Conservation (phyloP, 1,140 invertebrate species). For the Trigoniulus corallinus region DNA sequence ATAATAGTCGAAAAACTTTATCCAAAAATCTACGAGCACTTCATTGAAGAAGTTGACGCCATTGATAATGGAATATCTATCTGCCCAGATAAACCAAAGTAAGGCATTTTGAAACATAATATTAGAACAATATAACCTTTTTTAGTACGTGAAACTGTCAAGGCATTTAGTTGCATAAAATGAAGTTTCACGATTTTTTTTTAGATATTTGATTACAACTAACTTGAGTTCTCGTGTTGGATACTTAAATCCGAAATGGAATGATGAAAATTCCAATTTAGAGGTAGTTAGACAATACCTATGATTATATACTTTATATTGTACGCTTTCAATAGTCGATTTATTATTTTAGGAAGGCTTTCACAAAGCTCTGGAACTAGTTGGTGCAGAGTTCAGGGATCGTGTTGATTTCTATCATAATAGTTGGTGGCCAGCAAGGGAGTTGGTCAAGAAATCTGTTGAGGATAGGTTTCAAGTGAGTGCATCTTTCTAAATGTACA, state of each 20-base stretch:
- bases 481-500: too few relatives aligned
- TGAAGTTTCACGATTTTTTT: slow-evolving; percentile 10
- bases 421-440: slow-evolving; percentile 68
- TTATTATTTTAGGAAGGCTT: slow-evolving; percentile 34
- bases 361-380: slow-evolving; percentile 55
- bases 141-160: too few relatives aligned
- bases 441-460: slow-evolving; percentile 51
- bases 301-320: slow-evolving; percentile 5
- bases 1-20: slow-evolving; percentile 42
- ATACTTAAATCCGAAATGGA: slow-evolving; percentile 76
- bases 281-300: slow-evolving; percentile 20
- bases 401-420: slow-evolving; percentile 46
- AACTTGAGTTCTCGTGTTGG: slow-evolving; percentile 55
- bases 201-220: slow-evolving; percentile 59
- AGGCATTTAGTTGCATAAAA: too few relatives aligned
- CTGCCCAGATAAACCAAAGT: slow-evolving; percentile 50
- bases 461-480: slow-evolving; percentile 41
- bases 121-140: too few relatives aligned
- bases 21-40: slow-evolving; percentile 67
- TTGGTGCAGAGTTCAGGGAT: slow-evolving; percentile 63
- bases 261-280: slow-evolving; percentile 36
- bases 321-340: slow-evolving; percentile 8
- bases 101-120: too few relatives aligned
- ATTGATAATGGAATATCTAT: slow-evolving; percentile 88
- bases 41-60: slow-evolving; percentile 88